Base-by-base conservation (phyloP, 2,113 vertebrate species). In the Oreochromis tanganicae region DNA sequence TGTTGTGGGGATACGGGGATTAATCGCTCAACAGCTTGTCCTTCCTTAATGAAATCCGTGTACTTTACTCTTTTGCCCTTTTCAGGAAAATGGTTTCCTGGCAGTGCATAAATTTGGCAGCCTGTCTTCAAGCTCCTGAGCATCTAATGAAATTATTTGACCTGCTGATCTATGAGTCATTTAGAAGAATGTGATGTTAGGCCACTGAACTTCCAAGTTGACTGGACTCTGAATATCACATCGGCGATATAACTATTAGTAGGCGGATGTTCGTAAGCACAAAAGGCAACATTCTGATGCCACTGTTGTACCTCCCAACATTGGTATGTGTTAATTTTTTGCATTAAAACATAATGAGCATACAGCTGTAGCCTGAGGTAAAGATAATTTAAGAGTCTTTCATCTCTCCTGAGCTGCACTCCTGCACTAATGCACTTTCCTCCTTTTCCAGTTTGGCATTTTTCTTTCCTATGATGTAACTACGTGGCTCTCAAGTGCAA, bases 391-490 rank as follows among this genome's bases (percentile, higher is more conserved):
- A 10, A 75, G 24, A 48, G 81, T 80, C 92, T 94, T 92, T 90
- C 80, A 92, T 93, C 86, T 87, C 50, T 85, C 73, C 81, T 87
- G 34, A 85, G 66, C 46, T 79, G 50, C 46, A 78, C 27, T 78
- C 46, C 73, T 78, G 73, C 46, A 75, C 85, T 89, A 81, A 89
- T 82, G 43, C 66, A 86, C 66, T 82, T 90, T 87, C 68, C 43
- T 84, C 41, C 71, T 63, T 86, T 91, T 83, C 36, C 21, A 5
- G 81, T 86, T 83, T 81, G 34, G 57, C 38, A 7, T 66, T 32
- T 73, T 38, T 57, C 79, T 43, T 80, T 48, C 32, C 71, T 59
- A 87, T 95, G 95, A 96, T 96, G 95, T 80, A 95, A 95, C 87
- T 50, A 48, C 27, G 61, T 75, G 85, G 88, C 79, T 90, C 61